These are phyloP conservation scores for Clamator glandarius DNA, from an alignment of 2,797 vertebrate species.

Conservation along the genomic window DNA sequence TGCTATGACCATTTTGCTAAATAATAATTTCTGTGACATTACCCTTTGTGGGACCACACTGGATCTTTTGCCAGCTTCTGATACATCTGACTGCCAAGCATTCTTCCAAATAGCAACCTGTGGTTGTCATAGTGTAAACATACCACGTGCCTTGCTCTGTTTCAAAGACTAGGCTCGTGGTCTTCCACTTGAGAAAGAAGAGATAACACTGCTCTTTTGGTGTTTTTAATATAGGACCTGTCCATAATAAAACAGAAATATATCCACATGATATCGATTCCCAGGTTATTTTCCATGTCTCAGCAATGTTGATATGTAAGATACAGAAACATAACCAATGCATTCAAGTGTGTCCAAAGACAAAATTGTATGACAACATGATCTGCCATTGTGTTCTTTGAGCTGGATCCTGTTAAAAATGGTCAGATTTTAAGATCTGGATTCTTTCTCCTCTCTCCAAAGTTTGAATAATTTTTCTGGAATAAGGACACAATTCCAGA, in stretches of 20 bases:
- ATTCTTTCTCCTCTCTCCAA: neutral
- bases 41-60: neutral
- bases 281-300: neutral
- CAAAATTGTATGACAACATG: neutral
- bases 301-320: neutral
- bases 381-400: neutral
- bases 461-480: neutral
- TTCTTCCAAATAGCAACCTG: neutral
- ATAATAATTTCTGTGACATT: neutral
- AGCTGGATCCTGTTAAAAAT: neutral
- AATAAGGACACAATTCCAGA: neutral
- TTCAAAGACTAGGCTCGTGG: neutral
- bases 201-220: neutral
- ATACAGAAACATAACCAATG: neutral
- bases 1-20: neutral
- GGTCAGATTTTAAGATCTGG: neutral
- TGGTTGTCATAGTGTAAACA: neutral
- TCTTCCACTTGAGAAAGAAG: neutral
- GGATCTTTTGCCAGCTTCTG: neutral
- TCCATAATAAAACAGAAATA: neutral
- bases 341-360: neutral
- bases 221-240: neutral
- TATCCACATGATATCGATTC: neutral
- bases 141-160: neutral
- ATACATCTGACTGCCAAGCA: neutral